Percentiles rank a stretch among this genome's conserved stretches.
phyloP scores from a whole-genome alignment of 2,113 vertebrate genomes.

The Coptodon rendalli region DNA sequence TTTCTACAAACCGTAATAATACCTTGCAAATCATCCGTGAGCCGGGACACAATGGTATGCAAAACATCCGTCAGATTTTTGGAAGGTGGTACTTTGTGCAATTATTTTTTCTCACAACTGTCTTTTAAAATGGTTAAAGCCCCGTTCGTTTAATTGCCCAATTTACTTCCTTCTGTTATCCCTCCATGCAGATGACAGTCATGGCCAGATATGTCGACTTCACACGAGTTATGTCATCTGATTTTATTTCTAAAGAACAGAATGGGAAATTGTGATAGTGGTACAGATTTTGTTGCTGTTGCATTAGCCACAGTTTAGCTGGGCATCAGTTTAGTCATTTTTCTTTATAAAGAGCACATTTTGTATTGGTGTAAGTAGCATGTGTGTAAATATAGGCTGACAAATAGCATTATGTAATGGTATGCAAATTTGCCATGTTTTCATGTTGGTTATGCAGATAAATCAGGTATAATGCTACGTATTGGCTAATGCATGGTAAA shows the following conservation, averaged over 20 bases:
- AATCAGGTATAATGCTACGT: background rate
- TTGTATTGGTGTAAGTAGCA: background rate
- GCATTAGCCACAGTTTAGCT: background rate
- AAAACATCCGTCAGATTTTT: background rate
- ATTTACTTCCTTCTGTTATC: background rate
- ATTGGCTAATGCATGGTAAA: background rate
- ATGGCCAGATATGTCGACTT: background rate
- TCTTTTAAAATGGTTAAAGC: background rate
- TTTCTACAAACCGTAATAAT: background rate
- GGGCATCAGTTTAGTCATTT: background rate
- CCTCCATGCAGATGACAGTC: background rate
- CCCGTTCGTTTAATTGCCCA: background rate
- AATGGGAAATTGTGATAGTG: background rate
- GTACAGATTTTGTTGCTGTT: background rate
- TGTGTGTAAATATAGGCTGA: background rate
- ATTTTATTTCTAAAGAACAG: background rate
- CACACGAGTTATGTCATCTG: background rate
- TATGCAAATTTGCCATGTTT: background rate
- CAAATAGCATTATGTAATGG: background rate
- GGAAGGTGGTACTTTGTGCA: background rate
- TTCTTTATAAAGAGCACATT: background rate
- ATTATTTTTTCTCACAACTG: background rate
- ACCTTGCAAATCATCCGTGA: background rate
- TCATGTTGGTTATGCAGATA: background rate
- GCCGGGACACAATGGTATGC: background rate